phyloP scores from a whole-genome alignment of 2,797 vertebrate genomes.

The Spea hammondii region DNA sequence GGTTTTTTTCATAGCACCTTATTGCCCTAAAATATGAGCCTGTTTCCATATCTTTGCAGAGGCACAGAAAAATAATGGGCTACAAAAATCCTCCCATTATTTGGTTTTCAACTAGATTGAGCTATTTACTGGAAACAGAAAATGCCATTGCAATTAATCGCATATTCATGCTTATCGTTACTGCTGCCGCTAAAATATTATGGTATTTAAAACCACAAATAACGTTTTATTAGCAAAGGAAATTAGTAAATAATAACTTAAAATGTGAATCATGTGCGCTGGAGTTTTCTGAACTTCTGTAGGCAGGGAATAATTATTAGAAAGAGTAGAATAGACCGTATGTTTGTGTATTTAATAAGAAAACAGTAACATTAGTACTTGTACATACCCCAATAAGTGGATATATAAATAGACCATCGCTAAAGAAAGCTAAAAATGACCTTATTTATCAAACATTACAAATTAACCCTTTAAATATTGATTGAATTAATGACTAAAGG shows the following conservation, averaged over 20 bases:
- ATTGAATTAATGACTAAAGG: no score
- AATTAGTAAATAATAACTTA: constrained; percentile 52
- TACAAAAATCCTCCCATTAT: constrained; percentile 58
- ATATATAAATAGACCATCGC: no score
- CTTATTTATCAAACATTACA: no score
- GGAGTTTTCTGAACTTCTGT: constrained; percentile 1
- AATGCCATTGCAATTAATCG: constrained; percentile 58
- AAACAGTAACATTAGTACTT: no score
- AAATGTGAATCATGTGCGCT: not conserved
- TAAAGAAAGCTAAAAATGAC: no score
- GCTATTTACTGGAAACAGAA: constrained; percentile 57
- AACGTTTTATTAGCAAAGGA: constrained; percentile 53
- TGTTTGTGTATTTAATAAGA: no score
- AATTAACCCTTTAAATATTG: no score
- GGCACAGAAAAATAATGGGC: constrained; percentile 60
- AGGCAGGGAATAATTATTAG: not conserved
- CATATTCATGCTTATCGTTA: constrained; percentile 43
- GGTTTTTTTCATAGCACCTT: constrained; percentile 58
- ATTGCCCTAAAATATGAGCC: constrained; percentile 56
- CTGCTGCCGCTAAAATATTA: constrained; percentile 56
- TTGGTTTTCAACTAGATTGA: constrained; percentile 61
- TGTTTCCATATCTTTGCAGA: constrained; percentile 56
- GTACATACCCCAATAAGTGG: no score
- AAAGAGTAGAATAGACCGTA: not conserved
- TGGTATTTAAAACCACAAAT: constrained; percentile 39